A percentile compares a stretch with the other conserved stretches of the same genome.
Evolutionary conservation across 2,797 vertebrate species (phyloP).

Genomic region (Bothrops alternatus): DNA sequence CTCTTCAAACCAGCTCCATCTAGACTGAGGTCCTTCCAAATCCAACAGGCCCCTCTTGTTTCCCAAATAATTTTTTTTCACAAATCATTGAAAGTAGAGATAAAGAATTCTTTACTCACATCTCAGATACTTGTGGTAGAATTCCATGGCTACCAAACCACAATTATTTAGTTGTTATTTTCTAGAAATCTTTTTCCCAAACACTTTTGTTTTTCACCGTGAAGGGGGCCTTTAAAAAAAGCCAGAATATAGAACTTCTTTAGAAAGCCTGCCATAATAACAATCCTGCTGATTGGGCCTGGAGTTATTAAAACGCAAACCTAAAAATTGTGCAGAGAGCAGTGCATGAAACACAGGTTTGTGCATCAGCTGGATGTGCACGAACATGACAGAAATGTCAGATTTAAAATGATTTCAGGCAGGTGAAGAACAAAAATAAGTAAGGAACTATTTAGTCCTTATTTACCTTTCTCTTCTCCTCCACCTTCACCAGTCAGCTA

Average conservation of each 20-base stretch:
- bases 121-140: neutral
- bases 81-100: too few species aligned
- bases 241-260: neutral
- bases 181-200: neutral
- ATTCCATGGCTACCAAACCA: neutral
- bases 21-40: neutral
- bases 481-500: neutral
- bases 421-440: neutral
- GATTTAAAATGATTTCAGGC: neutral
- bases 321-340: neutral
- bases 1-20: neutral
- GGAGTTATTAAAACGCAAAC: neutral
- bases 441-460: neutral
- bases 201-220: neutral
- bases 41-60: neutral
- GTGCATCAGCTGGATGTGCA: neutral
- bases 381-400: neutral
- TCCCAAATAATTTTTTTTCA: neutral
- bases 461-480: neutral
- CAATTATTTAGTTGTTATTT: neutral
- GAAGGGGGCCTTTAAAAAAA: neutral
- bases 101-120: neutral
- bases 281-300: neutral
- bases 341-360: neutral
- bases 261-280: neutral